Evolutionary conservation across 2,797 vertebrate species (phyloP).

Genomic region (Catharus ustulatus): DNA sequence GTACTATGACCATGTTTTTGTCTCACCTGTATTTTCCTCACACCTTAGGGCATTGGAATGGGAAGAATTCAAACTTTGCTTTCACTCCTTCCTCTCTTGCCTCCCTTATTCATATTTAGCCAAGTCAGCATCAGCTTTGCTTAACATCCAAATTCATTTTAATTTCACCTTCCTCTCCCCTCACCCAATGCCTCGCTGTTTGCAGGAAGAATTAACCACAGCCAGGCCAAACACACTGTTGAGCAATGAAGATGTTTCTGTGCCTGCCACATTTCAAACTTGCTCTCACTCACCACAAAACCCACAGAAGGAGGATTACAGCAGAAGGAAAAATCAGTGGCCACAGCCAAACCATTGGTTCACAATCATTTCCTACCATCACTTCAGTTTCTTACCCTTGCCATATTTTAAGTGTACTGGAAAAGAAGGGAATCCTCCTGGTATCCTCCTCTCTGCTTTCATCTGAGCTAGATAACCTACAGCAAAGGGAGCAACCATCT

Average conservation of each 20-base stretch:
- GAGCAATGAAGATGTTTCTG: background rate
- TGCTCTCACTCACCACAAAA: background rate
- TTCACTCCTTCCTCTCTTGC: background rate
- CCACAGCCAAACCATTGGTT: background rate
- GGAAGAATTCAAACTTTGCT: background rate
- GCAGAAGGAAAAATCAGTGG: background rate
- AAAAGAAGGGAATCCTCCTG: background rate
- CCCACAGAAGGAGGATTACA: background rate
- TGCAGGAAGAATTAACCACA: background rate
- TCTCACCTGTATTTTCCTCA: background rate
- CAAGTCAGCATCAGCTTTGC: background rate
- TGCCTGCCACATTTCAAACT: background rate
- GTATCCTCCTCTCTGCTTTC: background rate
- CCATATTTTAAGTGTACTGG: background rate
- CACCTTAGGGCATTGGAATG: background rate
- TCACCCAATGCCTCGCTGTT: accelerated
- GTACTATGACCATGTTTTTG: background rate
- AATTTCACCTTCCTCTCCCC: background rate
- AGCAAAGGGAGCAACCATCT: background rate
- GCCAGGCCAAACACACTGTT: background rate
- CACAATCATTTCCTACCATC: background rate
- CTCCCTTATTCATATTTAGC: background rate
- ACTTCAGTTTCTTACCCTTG: background rate
- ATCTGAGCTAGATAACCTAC: background rate
- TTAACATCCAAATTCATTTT: background rate